Base-by-base conservation (phyloP, 30 jellyfish, hydroid and myxozoan species). In the Catostylus mosaicus region DNA sequence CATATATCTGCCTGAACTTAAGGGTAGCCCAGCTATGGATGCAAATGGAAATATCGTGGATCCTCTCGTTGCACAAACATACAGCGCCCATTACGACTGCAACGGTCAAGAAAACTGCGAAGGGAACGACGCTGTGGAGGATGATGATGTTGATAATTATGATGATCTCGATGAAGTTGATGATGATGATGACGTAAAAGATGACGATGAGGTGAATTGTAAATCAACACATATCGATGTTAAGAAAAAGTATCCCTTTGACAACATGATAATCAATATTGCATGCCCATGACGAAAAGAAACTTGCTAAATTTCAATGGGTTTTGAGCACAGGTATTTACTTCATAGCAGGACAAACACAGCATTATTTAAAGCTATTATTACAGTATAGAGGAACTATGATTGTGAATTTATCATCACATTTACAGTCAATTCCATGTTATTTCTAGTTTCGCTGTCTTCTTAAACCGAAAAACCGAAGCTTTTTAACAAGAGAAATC, bases 21-120 rank as follows among this genome's bases (percentile, higher is more conserved):
- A 45, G 0, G 89, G 89, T 1, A 27, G 22, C 33, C 82, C 89
- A 0, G 34, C 24, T n/a, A 18, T 33, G 66, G 82, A 78, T 31
- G 40, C 12, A 0, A 78, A 23, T 8, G 75, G 75, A 19, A 29
- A 64, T 12, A 61, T 78, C 20, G 40, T 45, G 36, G 89, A 78
- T 30, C 89, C 89, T 10, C 82, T 78, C 4, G 30, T 7, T 23
- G 43, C 63, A 30, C 22, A 22, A 3, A 46, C 23, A 19, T 61
- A 78, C 48, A 6, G 6, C 1, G 52, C 56, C 0, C 20, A 20
- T 23, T 46, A 48, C 54, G 47, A 48, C 32, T 48, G 84, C 52
- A 23, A 16, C 20, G 23, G 1, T 9, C 24, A 27, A 16, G 3
- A 6, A 4, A 48, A 27, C 23, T 9, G 24, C 24, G 3, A 2